Evolutionary conservation across 1,140 invertebrate genomes (phyloP).

Genomic region (Trinorchestia longiramus): DNA sequence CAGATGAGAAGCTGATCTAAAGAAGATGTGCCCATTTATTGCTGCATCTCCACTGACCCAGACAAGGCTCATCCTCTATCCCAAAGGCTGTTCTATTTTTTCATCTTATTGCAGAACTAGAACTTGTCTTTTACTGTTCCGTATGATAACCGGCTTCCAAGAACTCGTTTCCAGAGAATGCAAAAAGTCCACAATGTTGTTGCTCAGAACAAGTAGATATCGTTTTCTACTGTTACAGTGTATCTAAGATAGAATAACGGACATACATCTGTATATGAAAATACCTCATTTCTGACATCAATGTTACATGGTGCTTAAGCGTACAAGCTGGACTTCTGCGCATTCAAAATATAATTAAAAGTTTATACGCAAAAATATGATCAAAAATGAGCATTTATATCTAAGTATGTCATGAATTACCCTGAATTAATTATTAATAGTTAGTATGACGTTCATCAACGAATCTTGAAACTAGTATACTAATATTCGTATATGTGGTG

Average conservation of each 20-base stretch:
- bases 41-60: conserved; percentile 31
- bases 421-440: too few relatives aligned
- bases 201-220: neutral
- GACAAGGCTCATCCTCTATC: conserved; percentile 38
- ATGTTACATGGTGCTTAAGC: neutral
- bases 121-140: conserved; percentile 27
- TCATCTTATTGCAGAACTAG: conserved; percentile 26
- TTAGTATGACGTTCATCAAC: too few relatives aligned
- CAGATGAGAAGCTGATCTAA: neutral
- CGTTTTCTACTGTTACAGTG: neutral
- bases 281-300: neutral
- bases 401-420: too few relatives aligned
- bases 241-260: neutral
- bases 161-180: neutral
- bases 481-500: too few relatives aligned
- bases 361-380: neutral
- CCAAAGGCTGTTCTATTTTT: conserved; percentile 50
- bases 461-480: too few relatives aligned
- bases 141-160: conserved; percentile 5
- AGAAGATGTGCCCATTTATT: conserved; percentile 12
- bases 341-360: neutral
- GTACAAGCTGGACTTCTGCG: neutral
- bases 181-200: neutral
- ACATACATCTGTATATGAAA: neutral
- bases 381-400: too few relatives aligned